These are phyloP conservation scores for Aphelenchoides bicaudatus DNA, from an alignment of 2,888 invertebrate species.

Conservation along the genomic window DNA sequence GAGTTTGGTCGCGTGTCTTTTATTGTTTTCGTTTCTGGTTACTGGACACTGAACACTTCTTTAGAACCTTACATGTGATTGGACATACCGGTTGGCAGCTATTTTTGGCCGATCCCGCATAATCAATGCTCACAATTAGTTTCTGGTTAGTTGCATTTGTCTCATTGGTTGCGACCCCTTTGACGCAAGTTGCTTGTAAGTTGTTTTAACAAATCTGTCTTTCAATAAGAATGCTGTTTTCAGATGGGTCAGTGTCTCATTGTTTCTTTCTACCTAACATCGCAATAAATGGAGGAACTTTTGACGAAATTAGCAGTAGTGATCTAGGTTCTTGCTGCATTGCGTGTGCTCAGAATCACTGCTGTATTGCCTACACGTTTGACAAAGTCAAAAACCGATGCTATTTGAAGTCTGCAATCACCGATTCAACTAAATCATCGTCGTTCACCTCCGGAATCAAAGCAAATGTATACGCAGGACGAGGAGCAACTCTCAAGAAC, in stretches of 20 bases:
- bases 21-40: too few relatives aligned
- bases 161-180: too few relatives aligned
- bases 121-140: too few relatives aligned
- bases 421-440: conserved; percentile 43
- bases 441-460: conserved; percentile 49
- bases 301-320: conserved; percentile 45
- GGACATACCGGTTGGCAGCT: too few relatives aligned
- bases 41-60: too few relatives aligned
- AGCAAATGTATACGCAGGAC: conserved; percentile 43
- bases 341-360: conserved; percentile 39
- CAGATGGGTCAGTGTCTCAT: conserved; percentile 34
- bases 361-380: conserved; percentile 44
- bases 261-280: conserved; percentile 53
- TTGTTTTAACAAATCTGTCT: too few relatives aligned
- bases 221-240: too few relatives aligned
- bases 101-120: too few relatives aligned
- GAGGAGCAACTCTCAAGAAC: conserved; percentile 44
- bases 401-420: conserved; percentile 53
- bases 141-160: too few relatives aligned
- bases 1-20: too few relatives aligned
- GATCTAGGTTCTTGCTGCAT: conserved; percentile 49
- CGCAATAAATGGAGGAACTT: conserved; percentile 48
- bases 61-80: too few relatives aligned
- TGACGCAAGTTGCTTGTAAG: too few relatives aligned
- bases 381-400: conserved; percentile 40